Percentiles rank a stretch among this genome's conserved stretches.
Evolutionary conservation across 1,140 invertebrate species (phyloP).

Genomic region (Sitobion miscanthi): DNA sequence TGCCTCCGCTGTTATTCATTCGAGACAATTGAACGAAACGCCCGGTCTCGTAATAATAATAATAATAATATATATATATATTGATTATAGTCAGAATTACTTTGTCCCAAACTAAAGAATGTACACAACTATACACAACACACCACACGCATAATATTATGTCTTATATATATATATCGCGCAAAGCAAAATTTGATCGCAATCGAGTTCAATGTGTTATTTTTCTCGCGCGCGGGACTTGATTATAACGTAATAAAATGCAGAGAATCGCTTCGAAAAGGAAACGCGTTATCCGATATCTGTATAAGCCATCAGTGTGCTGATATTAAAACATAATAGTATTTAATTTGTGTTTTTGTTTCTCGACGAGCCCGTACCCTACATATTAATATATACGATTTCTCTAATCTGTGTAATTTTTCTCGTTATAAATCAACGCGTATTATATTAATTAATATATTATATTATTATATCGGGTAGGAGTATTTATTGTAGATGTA

Average conservation of each 20-base stretch:
- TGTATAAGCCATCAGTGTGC: neutral
- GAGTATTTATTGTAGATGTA: neutral
- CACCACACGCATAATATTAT: neutral
- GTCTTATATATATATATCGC: neutral
- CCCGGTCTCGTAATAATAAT: neutral
- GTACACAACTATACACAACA: neutral
- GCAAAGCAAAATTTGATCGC: neutral
- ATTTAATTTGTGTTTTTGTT: neutral
- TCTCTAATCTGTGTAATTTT: neutral
- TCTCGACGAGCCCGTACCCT: neutral
- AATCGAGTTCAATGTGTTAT: slow-evolving; percentile 11
- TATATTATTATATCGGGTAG: no score
- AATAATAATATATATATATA: neutral
- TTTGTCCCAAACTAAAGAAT: slow-evolving; percentile 15
- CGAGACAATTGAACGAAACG: slow-evolving; percentile 24
- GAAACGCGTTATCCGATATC: neutral
- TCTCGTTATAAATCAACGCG: neutral
- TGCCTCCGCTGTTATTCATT: slow-evolving; percentile 29
- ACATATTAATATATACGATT: neutral
- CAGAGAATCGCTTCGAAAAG: neutral
- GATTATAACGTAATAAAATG: neutral
- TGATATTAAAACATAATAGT: slow-evolving; percentile 7
- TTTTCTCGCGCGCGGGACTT: neutral
- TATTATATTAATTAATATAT: neutral
- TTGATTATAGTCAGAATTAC: slow-evolving; percentile 49